A percentile compares a stretch with the other conserved stretches of the same genome.
Evolutionary conservation across 2,888 invertebrate genomes (phyloP).

Genomic region (Chrysolina oricalcia): DNA sequence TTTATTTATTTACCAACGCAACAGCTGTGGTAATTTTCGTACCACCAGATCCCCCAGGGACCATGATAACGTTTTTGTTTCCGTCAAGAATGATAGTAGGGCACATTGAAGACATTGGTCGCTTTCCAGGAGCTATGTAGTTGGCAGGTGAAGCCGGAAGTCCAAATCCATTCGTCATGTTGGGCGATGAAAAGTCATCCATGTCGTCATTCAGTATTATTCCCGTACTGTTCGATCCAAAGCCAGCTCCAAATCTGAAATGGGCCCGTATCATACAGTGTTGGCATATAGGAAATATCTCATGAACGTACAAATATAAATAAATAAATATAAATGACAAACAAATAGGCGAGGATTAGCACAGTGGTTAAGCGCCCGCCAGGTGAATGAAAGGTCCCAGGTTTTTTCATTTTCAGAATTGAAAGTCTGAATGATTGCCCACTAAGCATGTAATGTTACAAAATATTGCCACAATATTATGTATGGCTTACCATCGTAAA

Average conservation of each 20-base stretch:
- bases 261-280: neutral
- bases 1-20: conserved; percentile 72
- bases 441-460: too few relatives aligned
- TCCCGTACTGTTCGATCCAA: conserved; percentile 84
- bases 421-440: too few relatives aligned
- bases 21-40: conserved; percentile 91
- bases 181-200: conserved; percentile 90
- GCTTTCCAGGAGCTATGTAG: conserved; percentile 86
- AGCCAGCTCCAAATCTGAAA: conserved; percentile 68
- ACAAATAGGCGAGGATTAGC: too few relatives aligned
- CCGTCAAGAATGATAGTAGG: conserved; percentile 84
- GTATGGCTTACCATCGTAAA: too few relatives aligned
- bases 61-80: conserved; percentile 72
- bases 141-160: conserved; percentile 87
- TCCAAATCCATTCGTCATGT: conserved; percentile 79
- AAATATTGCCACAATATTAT: too few relatives aligned
- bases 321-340: too few relatives aligned
- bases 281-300: too few relatives aligned
- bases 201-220: conserved; percentile 91
- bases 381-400: too few relatives aligned
- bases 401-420: too few relatives aligned
- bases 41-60: conserved; percentile 91
- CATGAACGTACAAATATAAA: too few relatives aligned
- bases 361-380: too few relatives aligned
- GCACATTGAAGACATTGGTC: conserved; percentile 93